These are phyloP conservation scores for Urocyon cinereoargenteus DNA, from an alignment of 2,797 vertebrate species.

Conservation along the genomic window DNA sequence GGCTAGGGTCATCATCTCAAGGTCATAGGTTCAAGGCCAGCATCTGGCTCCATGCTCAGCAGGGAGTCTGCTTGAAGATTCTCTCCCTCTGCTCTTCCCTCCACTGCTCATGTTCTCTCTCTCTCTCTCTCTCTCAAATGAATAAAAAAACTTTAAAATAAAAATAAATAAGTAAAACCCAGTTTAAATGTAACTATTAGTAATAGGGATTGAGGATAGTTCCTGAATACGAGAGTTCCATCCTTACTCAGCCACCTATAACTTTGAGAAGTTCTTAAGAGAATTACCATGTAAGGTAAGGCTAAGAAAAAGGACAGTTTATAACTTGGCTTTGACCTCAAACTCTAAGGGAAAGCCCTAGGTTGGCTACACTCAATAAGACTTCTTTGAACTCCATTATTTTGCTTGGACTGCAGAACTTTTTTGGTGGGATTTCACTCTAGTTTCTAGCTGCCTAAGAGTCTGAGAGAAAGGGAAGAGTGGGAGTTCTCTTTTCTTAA, in stretches of 20 bases:
- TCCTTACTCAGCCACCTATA: background rate
- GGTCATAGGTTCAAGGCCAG: background rate
- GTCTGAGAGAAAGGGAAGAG: background rate
- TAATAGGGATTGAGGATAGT: background rate
- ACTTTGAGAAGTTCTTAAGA: background rate
- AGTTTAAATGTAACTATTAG: background rate
- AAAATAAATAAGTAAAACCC: background rate
- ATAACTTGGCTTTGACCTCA: background rate
- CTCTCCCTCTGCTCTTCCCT: background rate
- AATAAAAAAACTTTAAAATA: background rate
- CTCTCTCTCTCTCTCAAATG: background rate
- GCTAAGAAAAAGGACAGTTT: background rate
- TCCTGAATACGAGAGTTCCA: background rate
- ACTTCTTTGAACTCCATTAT: slow-evolving; percentile 39
- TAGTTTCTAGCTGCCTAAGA: background rate
- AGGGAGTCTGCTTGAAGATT: background rate
- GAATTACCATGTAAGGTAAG: slow-evolving; percentile 10
- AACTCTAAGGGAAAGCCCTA: background rate
- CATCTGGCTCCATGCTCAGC: background rate
- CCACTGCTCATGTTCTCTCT: background rate
- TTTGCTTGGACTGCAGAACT: background rate
- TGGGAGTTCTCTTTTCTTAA: background rate
- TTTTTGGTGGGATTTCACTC: background rate
- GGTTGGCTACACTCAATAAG: background rate
- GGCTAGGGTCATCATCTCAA: background rate